Percentiles rank a stretch among this genome's conserved stretches.
Evolutionary conservation across 2,113 vertebrate genomes (phyloP).

Genomic region (Elephas maximus): DNA sequence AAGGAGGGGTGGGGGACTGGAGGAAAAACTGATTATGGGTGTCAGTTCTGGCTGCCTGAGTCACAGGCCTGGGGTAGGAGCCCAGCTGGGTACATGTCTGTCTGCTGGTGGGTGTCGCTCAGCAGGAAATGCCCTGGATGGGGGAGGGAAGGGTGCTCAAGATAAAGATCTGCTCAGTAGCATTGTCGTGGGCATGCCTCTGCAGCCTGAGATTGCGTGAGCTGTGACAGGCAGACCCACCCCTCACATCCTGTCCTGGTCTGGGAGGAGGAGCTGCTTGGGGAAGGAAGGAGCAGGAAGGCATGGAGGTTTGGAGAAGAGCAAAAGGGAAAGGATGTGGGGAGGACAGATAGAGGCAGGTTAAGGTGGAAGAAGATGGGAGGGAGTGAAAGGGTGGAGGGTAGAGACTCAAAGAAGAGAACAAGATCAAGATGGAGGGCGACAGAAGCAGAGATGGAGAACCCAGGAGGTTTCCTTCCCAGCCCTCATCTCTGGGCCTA

Average conservation of each 20-base stretch:
- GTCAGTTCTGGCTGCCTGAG: neutral
- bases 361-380: neutral
- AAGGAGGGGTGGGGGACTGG: neutral
- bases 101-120: neutral
- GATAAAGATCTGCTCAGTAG: neutral
- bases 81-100: neutral
- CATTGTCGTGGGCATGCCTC: neutral
- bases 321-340: neutral
- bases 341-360: neutral
- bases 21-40: neutral
- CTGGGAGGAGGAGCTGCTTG: neutral
- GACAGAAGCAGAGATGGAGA: neutral
- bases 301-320: neutral
- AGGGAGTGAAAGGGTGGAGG: fast-evolving
- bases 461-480: neutral
- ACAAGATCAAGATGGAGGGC: neutral
- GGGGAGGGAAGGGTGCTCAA: fast-evolving
- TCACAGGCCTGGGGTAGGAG: neutral
- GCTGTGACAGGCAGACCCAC: neutral
- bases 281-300: neutral
- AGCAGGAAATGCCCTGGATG: neutral
- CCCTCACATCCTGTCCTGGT: neutral
- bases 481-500: neutral
- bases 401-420: neutral
- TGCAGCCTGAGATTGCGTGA: neutral